phyloP scores from a whole-genome alignment of 2,113 vertebrate genomes.

The Notothenia coriiceps region DNA sequence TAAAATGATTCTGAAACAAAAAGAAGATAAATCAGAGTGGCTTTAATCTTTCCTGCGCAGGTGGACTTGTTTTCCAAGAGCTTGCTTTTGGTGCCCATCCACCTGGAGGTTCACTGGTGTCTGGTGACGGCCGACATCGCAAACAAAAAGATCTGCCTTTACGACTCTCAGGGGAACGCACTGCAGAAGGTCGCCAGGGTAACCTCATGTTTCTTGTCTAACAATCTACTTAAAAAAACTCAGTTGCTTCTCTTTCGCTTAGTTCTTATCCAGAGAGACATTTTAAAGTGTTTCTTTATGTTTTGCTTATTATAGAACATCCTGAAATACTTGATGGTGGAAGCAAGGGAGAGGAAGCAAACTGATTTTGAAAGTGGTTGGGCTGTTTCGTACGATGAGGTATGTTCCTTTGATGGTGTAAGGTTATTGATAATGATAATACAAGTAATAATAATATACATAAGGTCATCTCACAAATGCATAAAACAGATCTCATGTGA shows the following conservation, averaged over 20 bases:
- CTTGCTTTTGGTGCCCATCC: slow-evolving; percentile 94
- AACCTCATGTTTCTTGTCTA: slow-evolving; percentile 49
- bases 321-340: slow-evolving; percentile 93
- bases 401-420: slow-evolving; percentile 51
- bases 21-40: too few relatives aligned
- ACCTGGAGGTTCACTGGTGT: slow-evolving; percentile 98
- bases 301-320: slow-evolving; percentile 87
- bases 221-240: not conserved
- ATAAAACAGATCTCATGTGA: not conserved
- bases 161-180: slow-evolving; percentile 95
- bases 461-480: too few relatives aligned
- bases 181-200: slow-evolving; percentile 95
- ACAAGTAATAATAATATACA: too few relatives aligned
- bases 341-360: slow-evolving; percentile 94
- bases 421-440: too few relatives aligned
- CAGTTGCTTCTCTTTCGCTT: not conserved
- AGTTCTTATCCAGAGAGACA: accelerated
- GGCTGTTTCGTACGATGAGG: slow-evolving; percentile 92
- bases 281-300: not conserved
- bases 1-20: not conserved
- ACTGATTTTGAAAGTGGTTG: slow-evolving; percentile 92
- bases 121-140: slow-evolving; percentile 93
- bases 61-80: slow-evolving; percentile 97
- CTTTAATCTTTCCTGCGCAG: slow-evolving; percentile 73
- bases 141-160: slow-evolving; percentile 92